Base-by-base conservation (phyloP, 2,888 invertebrate genomes). In the Prosapia bicincta region DNA sequence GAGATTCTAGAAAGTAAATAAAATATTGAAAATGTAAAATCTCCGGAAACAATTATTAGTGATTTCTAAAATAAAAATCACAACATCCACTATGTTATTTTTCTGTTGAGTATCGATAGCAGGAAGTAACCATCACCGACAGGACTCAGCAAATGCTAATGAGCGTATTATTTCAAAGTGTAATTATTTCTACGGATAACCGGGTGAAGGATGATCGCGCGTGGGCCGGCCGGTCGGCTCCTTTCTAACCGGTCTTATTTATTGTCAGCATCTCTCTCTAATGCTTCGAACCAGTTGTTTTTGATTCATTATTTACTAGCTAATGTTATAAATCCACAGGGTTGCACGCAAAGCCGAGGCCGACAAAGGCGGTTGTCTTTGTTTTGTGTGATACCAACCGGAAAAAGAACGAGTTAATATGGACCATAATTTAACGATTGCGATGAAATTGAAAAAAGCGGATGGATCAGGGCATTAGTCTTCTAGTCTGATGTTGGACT, bases 271-370 rank as follows among this genome's bases (percentile, higher is more conserved):
- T 26, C 69, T 69, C 66, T 73, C 73, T 72, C 70, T 72, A 69
- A 67, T 71, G 78, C 74, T 66, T n/a, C 74, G 74, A 69, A 69
- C 74, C 74, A 74, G 74, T 78, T 76, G 76, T 78, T 78, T 78
- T 78, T 78, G 78, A 78, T 78, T 78, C 78, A 78, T 78, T 78
- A 78, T 78, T 75, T 73, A 26, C 74, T 54, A 66, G 72, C 73
- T 75, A 77, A 77, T 77, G 77, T 70, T 76, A 77, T 77, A 77
- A 77, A 77, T 77, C 77, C 65, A 28, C 15, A 15, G 26, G 69
- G 28, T 66, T 54, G 76, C 78, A 78, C 78, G 76, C 78, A 71
- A 73, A 20, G 54, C 38, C 38, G 26, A 20, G 23, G 68, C 71
- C 77, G 66, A 66, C 75, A 71, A 66, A 71, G 71, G 20, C 2